Base-by-base conservation (phyloP, 1,140 invertebrate species). In the Zaprionus gabonicus region DNA sequence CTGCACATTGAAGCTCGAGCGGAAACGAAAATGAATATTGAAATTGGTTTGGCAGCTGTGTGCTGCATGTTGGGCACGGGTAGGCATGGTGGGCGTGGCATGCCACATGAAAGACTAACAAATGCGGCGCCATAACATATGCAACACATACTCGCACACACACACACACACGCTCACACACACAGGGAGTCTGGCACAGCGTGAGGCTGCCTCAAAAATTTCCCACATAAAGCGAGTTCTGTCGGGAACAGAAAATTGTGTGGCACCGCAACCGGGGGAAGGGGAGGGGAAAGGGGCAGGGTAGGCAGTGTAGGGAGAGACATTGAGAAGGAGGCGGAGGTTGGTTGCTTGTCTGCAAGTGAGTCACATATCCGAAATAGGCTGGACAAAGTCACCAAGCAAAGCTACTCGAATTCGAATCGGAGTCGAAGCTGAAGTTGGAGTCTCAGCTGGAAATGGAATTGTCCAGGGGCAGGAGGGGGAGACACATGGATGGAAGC, bases 21-120 rank as follows among this genome's bases (percentile, higher is more conserved):
- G 71, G 64, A 75, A 78, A 81, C 68, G 64, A 79, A 79, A 81
- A 81, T 79, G 79, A 81, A 81, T 81, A 81, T 81, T 81, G 76
- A 81, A 81, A 81, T 81, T 81, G 79, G 71, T 78, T 78, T 81
- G 79, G 76, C 79, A 78, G 78, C 69, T 72, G 78, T 72, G 78
- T 56, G 53, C 25, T 53, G 44, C 59, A 51, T 51, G 46, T 46
- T 51, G 12, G 27, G 53, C 31, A 2, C 23, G 23, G 1, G 23
- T 20, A 20, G 20, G 20, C 12, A 12, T 36, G 10, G 58, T 41
- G 53, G 38, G 71, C 41, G 74, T 68, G 71, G 34, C 72, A 36
- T 46, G 46, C 46, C 51, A 75, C 68, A 62, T 76, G 73, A 76
- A 79, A 79, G 73, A 77, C 77, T 76, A 68, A 72, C 67, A 72